A percentile compares a stretch with the other conserved stretches of the same genome.
Evolutionary conservation across 2,888 invertebrate genomes (phyloP).

Genomic region (Athalia rosae): DNA sequence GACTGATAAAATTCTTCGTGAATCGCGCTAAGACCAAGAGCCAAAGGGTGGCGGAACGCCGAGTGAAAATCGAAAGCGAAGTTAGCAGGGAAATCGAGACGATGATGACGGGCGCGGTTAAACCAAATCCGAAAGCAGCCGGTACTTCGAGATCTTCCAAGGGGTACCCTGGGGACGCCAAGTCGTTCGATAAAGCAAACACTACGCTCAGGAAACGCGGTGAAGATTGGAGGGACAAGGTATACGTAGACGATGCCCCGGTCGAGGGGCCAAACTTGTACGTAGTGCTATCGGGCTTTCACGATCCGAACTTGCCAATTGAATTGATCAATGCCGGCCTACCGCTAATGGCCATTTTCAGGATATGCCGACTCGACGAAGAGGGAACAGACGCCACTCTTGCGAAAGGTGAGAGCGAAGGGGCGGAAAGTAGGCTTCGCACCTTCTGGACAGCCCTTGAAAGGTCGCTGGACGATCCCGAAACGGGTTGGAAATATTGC

Average conservation of each 20-base stretch:
- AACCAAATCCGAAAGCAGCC: neutral
- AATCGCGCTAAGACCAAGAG: conserved; percentile 45
- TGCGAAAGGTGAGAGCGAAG: neutral
- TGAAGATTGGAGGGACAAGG: conserved; percentile 77
- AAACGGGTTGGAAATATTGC: conserved; percentile 61
- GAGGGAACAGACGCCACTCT: neutral
- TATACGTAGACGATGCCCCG: conserved; percentile 76
- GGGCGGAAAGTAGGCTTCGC: conserved; percentile 31
- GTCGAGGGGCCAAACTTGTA: conserved; percentile 76
- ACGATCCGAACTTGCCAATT: conserved; percentile 58
- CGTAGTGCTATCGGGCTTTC: conserved; percentile 76
- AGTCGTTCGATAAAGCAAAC: conserved; percentile 70
- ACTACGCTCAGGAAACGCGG: conserved; percentile 75
- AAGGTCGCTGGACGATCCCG: conserved; percentile 53
- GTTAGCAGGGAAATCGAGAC: neutral
- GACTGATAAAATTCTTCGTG: conserved; percentile 65
- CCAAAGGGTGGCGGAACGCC: neutral
- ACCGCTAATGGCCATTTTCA: conserved; percentile 62
- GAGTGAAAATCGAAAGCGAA: conserved; percentile 12
- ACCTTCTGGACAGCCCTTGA: conserved; percentile 60
- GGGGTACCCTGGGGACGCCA: conserved; percentile 71
- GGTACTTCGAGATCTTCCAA: conserved; percentile 50
- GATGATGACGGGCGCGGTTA: neutral
- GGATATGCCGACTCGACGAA: conserved; percentile 57
- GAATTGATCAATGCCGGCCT: conserved; percentile 60